Base-by-base conservation (phyloP, 2,888 invertebrate genomes). In the Elmis aenea region DNA sequence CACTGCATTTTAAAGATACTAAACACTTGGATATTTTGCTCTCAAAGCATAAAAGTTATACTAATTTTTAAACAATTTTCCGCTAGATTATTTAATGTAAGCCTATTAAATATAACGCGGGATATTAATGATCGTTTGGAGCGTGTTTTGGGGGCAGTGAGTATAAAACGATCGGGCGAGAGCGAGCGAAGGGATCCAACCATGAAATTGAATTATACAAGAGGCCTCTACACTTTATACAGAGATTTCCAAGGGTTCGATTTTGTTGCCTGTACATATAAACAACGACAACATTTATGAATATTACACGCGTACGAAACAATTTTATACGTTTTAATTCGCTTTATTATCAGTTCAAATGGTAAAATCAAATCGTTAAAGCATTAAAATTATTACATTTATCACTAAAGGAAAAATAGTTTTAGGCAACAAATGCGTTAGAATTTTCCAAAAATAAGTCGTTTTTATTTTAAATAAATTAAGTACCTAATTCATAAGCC, bases 131-230 rank as follows among this genome's bases (percentile, higher is more conserved):
- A 53, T 48, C 46, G 37, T 44, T 46, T 41, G 44, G 39, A 43
- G 52, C 48, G 50, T 52, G 51, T 50, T 48, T 42, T 44, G 48
- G 49, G 46, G 53, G 48, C 45, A 49, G 40, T 35, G 45, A 42
- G 51, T 51, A 51, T 54, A 54, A 54, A 56, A 54, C 54, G 58
- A 58, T 56, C 57, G 58, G 55, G 50, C 48, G 53, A 45, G 42
- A 47, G 51, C 54, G 49, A 52, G 42, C 55, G 61, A 48, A 62
- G 62, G 65, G 65, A 66, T 65, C 61, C 66, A 64, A 66, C 61
- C 68, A 64, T 68, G 68, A 67, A 67, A 67, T 68, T 67, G 68
- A 67, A 68, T 68, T 68, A 68, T 68, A 65, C 62, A 42, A 42
- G 43, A 34, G 36, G 34, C 38, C 38, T 35, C 40, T 29, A 38